Conservation (phyloP, 2,797 vertebrate genomes). For the Menidia menidia region DNA sequence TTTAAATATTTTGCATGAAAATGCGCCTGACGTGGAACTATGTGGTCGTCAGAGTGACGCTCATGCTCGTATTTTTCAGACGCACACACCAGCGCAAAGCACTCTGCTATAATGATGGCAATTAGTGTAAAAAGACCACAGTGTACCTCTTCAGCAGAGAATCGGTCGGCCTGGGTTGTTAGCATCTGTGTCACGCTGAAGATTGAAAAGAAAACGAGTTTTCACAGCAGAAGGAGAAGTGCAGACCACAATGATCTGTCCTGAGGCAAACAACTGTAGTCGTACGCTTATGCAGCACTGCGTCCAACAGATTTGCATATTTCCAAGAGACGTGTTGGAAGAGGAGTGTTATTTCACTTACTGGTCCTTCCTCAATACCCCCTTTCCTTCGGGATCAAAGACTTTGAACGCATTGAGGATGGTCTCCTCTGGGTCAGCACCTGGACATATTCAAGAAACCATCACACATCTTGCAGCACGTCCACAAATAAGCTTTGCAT, state of each 20-base stretch:
- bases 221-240: slow-evolving; percentile 18
- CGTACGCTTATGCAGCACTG: slow-evolving; percentile 3
- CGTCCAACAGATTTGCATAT: slow-evolving; percentile 1
- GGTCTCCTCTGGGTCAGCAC: slow-evolving; percentile 94
- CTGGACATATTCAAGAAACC: slow-evolving; percentile 64
- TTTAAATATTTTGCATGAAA: slow-evolving; percentile 6
- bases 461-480: neutral
- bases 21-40: slow-evolving; percentile 21
- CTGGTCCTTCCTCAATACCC: slow-evolving; percentile 92
- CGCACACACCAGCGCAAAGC: slow-evolving; percentile 17
- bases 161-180: slow-evolving; percentile 95
- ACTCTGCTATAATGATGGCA: slow-evolving; percentile 35
- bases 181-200: slow-evolving; percentile 94
- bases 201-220: slow-evolving; percentile 31
- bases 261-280: slow-evolving; percentile 6
- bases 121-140: slow-evolving; percentile 23
- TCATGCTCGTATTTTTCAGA: slow-evolving; percentile 9
- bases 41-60: slow-evolving; percentile 26
- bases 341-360: slow-evolving; percentile 77
- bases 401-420: slow-evolving; percentile 97
- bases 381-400: slow-evolving; percentile 94
- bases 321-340: neutral
- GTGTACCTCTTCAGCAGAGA: slow-evolving; percentile 92
- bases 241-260: slow-evolving; percentile 3
- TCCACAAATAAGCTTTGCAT: neutral